Evolutionary conservation across 2,797 vertebrate genomes (phyloP), one percentile per base, ranked within the genome.

Genomic region (Helicolenus hilgendorfi): DNA sequence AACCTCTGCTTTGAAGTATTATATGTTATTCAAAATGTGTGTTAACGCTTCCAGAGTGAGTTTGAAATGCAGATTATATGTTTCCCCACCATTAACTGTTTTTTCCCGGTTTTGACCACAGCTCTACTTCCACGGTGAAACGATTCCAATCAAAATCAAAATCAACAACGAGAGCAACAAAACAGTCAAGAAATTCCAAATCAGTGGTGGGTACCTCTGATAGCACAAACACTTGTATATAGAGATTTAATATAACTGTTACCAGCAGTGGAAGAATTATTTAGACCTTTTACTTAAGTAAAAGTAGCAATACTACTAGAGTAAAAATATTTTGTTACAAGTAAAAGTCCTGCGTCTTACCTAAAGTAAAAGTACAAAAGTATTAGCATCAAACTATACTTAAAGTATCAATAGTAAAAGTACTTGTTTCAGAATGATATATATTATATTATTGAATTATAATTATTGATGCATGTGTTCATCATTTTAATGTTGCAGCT

Each of bases 91-190:
- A 22, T 69, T 56, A 62, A 83, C 41, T 78, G 14, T 45, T 58
- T 15, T 70, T 69, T 82, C 15, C 59, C 68, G 31, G 53, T 81
- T 79, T 56, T 86, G 72, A 71, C 72, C 13, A 26, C 95, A 99
- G 98, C 92, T 99, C 77, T 98, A 97, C 92, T 98, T 97, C 88
- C 98, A 99, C 0, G 98, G 98, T 4, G 98, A 99, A 2, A 1
- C 91, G 10, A 98, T 99, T 91, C 91, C 94, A 0, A 95, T 99
- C 78, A 98, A 94, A 0, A 85, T 99, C 89, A 98, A 98, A 88
- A 96, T 99, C 89, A 98, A 98, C 67, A 99, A 99, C 26, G 97
- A 97, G 77, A 98, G 98, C 94, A 98, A 92, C 94, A 99, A 98
- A 95, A 95, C 98, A 11, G 98, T 99, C 80, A 99, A 98, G 95